phyloP scores from a whole-genome alignment of 2,888 invertebrate genomes.

The Cetonia aurata region DNA sequence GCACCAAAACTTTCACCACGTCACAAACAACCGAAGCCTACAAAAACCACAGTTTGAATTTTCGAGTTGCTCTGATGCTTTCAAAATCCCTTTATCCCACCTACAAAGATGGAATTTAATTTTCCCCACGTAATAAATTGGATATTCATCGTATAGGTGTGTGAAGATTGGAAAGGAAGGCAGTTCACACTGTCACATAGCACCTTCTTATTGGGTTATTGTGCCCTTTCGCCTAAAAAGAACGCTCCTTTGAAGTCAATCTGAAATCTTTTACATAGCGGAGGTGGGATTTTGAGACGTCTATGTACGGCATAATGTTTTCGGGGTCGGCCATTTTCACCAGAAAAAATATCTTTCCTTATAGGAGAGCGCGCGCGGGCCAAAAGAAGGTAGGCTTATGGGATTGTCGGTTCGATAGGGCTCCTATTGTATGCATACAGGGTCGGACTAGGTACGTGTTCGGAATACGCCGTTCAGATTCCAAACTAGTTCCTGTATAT shows the following conservation, averaged over 20 bases:
- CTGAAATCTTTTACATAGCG: slow-evolving; percentile 1
- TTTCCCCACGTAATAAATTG: too few species aligned
- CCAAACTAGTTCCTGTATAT: slow-evolving; percentile 23
- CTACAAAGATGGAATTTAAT: too few species aligned
- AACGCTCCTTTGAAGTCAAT: slow-evolving; percentile 12
- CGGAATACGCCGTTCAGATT: slow-evolving; percentile 51
- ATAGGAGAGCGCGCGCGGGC: slow-evolving; percentile 7
- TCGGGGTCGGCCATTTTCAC: slow-evolving; percentile 14
- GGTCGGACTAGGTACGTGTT: slow-evolving; percentile 59
- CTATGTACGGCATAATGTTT: not conserved
- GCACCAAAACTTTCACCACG: too few species aligned
- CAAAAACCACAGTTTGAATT: too few species aligned
- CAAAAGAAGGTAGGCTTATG: slow-evolving; percentile 54
- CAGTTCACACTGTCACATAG: too few species aligned
- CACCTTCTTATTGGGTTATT: slow-evolving; percentile 7
- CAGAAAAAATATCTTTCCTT: slow-evolving; percentile 31
- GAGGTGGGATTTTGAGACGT: too few species aligned
- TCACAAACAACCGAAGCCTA: too few species aligned
- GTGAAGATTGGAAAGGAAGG: too few species aligned
- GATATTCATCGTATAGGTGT: too few species aligned
- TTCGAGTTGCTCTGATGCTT: too few species aligned
- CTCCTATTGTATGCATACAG: slow-evolving; percentile 55
- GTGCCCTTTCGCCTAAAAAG: not conserved
- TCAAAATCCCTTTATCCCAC: too few species aligned
- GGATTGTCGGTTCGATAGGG: slow-evolving; percentile 59